Base-by-base conservation (phyloP, 2,113 vertebrate genomes). In the Jaculus jaculus region DNA sequence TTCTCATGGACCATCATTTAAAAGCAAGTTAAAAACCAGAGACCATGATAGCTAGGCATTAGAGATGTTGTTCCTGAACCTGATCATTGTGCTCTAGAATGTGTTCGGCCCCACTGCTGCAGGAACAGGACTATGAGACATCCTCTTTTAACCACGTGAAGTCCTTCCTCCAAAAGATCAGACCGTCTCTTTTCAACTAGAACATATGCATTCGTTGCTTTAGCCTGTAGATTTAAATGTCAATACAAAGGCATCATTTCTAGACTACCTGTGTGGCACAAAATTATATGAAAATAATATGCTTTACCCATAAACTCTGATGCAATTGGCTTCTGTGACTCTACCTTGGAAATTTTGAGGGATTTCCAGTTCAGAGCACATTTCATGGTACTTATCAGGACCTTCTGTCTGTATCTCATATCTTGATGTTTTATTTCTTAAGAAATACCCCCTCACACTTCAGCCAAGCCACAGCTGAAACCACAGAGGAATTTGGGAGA, bases 301-400 rank as follows among this genome's bases (percentile, higher is more conserved):
- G 72, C 13, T 87, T 91, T 61, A 72, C 39, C 82, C 58, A 83
- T 84, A 86, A 92, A 90, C 69, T 9, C 54, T 88, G 75, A 78
- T 91, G 23, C 66, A 92, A 92, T 10, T 92, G 30, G 24, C 30
- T 58, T 94, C 89, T 69, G 17, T 0, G 1, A 92, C 65, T 72
- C 26, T 63, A 73, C 39, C 60, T 73, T 95, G 93, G 68, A 91
- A 95, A 94, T 72, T 95, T 65, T 92, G 37, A 95, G 84, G 66
- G 63, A 66, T 94, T 92, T 93, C 75, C 84, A 32, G 51, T 89
- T 85, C 39, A 84, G 32, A 9, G 87, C 61, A 86, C 10, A 81
- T 92, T 77, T n/a, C 26, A 73, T 81, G 34, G 32, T 58, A 71
- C 39, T 81, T 51, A 75, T 78, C 16, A 75, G 32, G 26, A 61